Base-by-base conservation (phyloP, 1,140 invertebrate species). In the Drosophila mauritiana region DNA sequence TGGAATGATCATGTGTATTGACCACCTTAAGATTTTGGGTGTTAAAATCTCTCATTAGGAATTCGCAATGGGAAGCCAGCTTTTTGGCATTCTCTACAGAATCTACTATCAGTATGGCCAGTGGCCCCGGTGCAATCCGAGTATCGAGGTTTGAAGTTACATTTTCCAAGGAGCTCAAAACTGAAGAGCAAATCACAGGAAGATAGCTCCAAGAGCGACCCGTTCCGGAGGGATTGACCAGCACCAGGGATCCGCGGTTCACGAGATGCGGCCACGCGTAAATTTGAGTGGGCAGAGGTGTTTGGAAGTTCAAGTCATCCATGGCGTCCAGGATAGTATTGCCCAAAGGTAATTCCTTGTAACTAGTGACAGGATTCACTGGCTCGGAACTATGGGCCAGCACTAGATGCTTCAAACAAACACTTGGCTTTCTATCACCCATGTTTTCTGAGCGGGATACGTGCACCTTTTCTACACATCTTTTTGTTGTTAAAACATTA, bases 201-300 rank as follows among this genome's bases (percentile, higher is more conserved):
- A 88, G 27, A 20, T 88, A 88, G 15, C 67, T 51, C 83, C 76
- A 83, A 34, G 84, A 51, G 4, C 83, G 76, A 15, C 72, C 67
- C 4, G n/a, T 54, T 1, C 13, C 37, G 6, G 7, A 11, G n/a
- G 43, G 15, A 48, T 77, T 49, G 0, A 88, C 31, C 20, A 78
- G 12, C 7, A 77, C 7, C 15, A 76, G 1, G 0, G 84, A 64
- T 25, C 75, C 72, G 7, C 72, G 59, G 0, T 17, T 8, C 20
- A 62, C 36, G 7, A 88, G 48, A 57, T 88, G 84, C 0, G 84
- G 72, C 84, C 84, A 89, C 7, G 80, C 42, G 25, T 73, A 83
- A 2, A 15, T 10, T 36, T 88, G 83, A 1, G 36, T 42, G 0
- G 56, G 39, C 8, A 45, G n/a, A 2, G 51, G 34, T 1, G 8